Conservation (phyloP, 2,797 vertebrate species). For the Pseudomugil gertrudae region DNA sequence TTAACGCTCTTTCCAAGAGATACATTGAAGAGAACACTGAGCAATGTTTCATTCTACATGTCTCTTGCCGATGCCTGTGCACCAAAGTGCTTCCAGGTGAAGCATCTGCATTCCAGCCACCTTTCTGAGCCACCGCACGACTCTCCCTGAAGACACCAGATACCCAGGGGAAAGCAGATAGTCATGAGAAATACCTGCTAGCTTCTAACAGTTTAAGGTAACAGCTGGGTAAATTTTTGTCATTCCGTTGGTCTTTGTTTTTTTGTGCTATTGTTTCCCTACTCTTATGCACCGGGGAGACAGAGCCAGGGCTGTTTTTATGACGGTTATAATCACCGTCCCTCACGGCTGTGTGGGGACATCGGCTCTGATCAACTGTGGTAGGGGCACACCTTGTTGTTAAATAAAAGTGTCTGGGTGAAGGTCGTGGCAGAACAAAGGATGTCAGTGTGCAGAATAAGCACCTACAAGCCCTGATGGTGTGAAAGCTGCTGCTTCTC, state of each 20-base stretch:
- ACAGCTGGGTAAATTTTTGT: slow-evolving; percentile 63
- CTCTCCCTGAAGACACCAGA: slow-evolving; percentile 70
- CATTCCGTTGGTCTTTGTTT: slow-evolving; percentile 47
- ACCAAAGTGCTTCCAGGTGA: slow-evolving; percentile 79
- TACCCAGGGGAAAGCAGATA: slow-evolving; percentile 75
- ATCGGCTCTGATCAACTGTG: slow-evolving; percentile 56
- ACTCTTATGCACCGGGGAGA: slow-evolving; percentile 32
- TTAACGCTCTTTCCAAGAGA: slow-evolving; percentile 72
- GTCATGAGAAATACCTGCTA: slow-evolving; percentile 81
- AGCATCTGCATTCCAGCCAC: slow-evolving; percentile 59
- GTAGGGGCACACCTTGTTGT: slow-evolving; percentile 59
- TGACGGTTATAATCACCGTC: slow-evolving; percentile 59
- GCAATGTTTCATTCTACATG: slow-evolving; percentile 73
- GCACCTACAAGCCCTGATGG: slow-evolving; percentile 30
- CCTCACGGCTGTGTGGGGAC: slow-evolving; percentile 47
- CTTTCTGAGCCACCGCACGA: slow-evolving; percentile 64
- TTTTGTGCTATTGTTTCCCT: slow-evolving; percentile 57
- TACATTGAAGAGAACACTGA: slow-evolving; percentile 74
- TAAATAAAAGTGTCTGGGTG: slow-evolving; percentile 73
- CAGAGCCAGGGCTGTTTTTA: slow-evolving; percentile 60
- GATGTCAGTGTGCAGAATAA: slow-evolving; percentile 51
- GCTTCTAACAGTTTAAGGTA: slow-evolving; percentile 69
- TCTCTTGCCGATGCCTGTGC: slow-evolving; percentile 55
- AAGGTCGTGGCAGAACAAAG: slow-evolving; percentile 72
- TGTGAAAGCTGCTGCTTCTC: slow-evolving; percentile 2